Evolutionary conservation across 2,797 vertebrate species (phyloP), one percentile per base, ranked within the genome.

Genomic region (Darevskia mixta): DNA sequence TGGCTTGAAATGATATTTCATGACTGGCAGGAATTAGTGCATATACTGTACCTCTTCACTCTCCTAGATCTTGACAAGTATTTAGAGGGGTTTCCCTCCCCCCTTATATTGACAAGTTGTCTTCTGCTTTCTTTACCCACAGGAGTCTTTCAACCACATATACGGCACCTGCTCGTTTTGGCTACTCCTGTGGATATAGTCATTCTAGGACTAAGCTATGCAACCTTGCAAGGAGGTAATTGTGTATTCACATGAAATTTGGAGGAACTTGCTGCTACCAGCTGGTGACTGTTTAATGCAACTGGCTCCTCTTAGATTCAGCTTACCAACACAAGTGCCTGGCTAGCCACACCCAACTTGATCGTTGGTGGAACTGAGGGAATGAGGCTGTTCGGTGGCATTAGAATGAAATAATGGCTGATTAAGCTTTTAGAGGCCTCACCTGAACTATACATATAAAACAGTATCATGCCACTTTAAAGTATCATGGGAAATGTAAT

Each of bases 121-220:
- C 0, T 87, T 79, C 64, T 92, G 5, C 2, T 11, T 58, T 38
- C 1, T 61, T 1, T 72, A n/a, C 91, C 41, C 93, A 83, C 95
- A 99, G 99, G 98, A 69, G 99, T 99, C 89, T 98, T 99, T 94
- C 99, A 99, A 90, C 98, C 99, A 92, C 98, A 99, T 85, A 98
- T 99, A 88, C 97, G 97, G 90, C 98, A 98, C 92, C 97, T 99
- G 64, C 96, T 99, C 87, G 98, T 99, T 85, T 92, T 99, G 92
- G 98, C 99, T 83, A 99, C 99, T 3, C 98, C 99, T 32, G 99
- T 99, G 87, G 99, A 99, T 93, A 98, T 99, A 13, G 98, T 99
- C 81, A 99, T 99, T 94, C 97, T 99, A 41, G 99, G 99, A 3
- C 96, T 99, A 82, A 99, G 98, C 90, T 99, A 98, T 93, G 95